Evolutionary conservation across 2,113 vertebrate genomes (phyloP), one percentile per base, ranked within the genome.

Genomic region (Panthera leo): DNA sequence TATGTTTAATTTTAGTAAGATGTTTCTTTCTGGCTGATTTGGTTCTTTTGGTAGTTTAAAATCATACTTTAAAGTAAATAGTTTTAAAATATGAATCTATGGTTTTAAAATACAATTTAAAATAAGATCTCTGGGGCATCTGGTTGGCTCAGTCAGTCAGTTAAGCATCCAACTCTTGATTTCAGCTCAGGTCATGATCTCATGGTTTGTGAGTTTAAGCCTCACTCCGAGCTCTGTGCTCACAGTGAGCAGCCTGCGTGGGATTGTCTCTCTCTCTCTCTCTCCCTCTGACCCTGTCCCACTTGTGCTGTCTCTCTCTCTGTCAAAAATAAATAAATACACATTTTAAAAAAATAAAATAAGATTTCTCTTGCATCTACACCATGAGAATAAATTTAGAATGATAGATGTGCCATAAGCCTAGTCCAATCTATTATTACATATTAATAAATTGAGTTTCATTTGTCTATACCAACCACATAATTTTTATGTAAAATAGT

Each of bases 1-100:
- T 58, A 7, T 89, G 71, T 94, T 94, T 87, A 83, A 53, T 42
- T 92, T 79, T 85, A 85, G 53, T 95, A 86, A 86, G 39, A 42
- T 75, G 34, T 70, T 85, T 83, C 39, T 82, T 82, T 85, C 70
- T 85, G n/a, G 45, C 45, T 84, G 31, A 48, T 85, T 76, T 9
- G 39, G 51, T 85, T 85, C 39, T 89, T 76, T 34, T 39, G 27
- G 51, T 96, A 36, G 93, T 79, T 89, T 71, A 21, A 93, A 78
- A 89, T 76, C 51, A 68, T 70, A 68, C 23, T 85, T 94, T 68
- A 85, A 51, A 90, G 42, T 53, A 75, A 68, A 18, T 42, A 68
- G 23, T 85, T 79, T 79, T 39, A 95, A 85, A 78, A 36, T 83
- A 75, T 67, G 29, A 88, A 45, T 48, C 23, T 70, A 1, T 67